Conservation (phyloP, 2,113 vertebrate genomes). For the Plecotus auritus region DNA sequence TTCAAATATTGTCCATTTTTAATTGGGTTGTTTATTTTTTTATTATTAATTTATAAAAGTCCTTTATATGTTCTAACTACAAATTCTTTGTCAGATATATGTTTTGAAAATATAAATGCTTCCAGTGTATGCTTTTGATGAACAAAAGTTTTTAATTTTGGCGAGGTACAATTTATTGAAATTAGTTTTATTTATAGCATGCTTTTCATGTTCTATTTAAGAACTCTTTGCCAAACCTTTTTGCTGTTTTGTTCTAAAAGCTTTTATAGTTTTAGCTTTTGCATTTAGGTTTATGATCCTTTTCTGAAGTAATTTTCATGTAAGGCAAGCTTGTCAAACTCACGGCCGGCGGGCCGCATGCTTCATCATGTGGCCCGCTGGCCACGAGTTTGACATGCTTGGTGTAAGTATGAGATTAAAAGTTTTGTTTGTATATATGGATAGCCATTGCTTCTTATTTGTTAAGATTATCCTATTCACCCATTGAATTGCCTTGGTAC, state of each 20-base stretch:
- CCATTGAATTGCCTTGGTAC: no score
- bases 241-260: neutral
- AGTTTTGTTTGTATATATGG: neutral
- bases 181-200: neutral
- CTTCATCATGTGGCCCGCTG: no score
- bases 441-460: no score
- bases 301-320: neutral
- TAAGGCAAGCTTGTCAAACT: neutral
- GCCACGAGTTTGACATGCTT: no score
- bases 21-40: neutral
- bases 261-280: neutral
- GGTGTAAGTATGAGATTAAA: neutral
- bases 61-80: neutral
- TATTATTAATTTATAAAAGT: neutral
- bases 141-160: neutral
- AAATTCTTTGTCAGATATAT: neutral
- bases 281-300: neutral
- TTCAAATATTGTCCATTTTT: conserved; percentile 1
- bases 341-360: no score
- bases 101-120: neutral
- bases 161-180: neutral
- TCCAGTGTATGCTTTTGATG: neutral
- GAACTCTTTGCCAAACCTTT: neutral
- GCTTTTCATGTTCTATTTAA: neutral
- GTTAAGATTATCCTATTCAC: no score